phyloP scores from a whole-genome alignment of 2,888 invertebrate genomes.

The Argyresthia goedartella region DNA sequence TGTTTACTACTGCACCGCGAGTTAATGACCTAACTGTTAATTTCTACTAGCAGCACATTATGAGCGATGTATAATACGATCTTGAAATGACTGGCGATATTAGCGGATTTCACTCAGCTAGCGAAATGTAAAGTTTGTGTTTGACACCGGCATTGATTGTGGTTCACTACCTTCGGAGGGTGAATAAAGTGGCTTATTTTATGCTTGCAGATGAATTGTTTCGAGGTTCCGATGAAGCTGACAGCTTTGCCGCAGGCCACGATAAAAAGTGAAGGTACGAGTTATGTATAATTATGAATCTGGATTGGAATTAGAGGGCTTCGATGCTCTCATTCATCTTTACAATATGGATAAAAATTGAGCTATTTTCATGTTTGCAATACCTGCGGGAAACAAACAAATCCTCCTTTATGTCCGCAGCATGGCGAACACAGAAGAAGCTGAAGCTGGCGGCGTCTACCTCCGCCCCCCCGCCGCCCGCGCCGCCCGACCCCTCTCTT shows the following conservation, averaged over 20 bases:
- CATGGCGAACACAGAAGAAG: constrained; percentile 14
- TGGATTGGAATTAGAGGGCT: too few species aligned
- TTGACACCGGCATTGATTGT: neutral
- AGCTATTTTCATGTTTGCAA: too few species aligned
- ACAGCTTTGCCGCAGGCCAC: neutral
- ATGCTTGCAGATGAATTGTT: constrained; percentile 5
- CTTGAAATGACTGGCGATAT: too few species aligned
- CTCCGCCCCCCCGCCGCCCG: constrained; percentile 5
- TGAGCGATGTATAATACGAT: neutral
- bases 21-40: constrained; percentile 22
- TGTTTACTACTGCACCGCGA: constrained; percentile 22
- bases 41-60: constrained; percentile 1
- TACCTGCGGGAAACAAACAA: neutral
- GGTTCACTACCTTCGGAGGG: too few species aligned
- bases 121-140: neutral
- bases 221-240: constrained; percentile 4
- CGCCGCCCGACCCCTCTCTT: constrained; percentile 13
- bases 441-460: neutral
- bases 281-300: too few species aligned
- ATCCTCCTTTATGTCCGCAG: constrained; percentile 8
- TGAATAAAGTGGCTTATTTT: too few species aligned
- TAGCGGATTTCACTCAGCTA: too few species aligned
- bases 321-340: too few species aligned
- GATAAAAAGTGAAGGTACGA: constrained; percentile 6
- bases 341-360: too few species aligned